Conservation (phyloP, 1,140 invertebrate species). For the Hydropsyche tenuis region DNA sequence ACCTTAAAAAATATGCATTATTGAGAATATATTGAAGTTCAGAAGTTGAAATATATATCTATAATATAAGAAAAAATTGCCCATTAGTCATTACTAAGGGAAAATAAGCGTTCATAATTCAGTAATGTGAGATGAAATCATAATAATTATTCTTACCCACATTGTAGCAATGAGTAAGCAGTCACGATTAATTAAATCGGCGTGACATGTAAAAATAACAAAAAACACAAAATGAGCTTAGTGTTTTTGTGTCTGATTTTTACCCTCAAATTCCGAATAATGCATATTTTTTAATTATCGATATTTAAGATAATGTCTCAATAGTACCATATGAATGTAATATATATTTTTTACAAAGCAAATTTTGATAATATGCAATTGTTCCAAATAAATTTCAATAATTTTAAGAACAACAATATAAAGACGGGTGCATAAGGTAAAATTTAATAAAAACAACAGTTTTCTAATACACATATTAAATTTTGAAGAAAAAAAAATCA, state of each 20-base stretch:
- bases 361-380: no score
- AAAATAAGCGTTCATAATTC: slow-evolving; percentile 48
- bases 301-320: no score
- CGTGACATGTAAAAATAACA: slow-evolving; percentile 50
- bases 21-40: slow-evolving; percentile 38
- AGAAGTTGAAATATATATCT: not conserved
- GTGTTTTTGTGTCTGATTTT: slow-evolving; percentile 43
- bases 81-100: slow-evolving; percentile 49
- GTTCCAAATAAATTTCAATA: no score
- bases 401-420: no score
- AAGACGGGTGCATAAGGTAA: no score
- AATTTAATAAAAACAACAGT: no score
- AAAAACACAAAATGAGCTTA: slow-evolving; percentile 49
- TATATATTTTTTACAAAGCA: no score
- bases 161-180: slow-evolving; percentile 49
- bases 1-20: slow-evolving; percentile 49
- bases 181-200: slow-evolving; percentile 49
- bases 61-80: slow-evolving; percentile 36
- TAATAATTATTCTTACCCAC: slow-evolving; percentile 49
- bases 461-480: no score
- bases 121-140: slow-evolving; percentile 47
- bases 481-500: no score
- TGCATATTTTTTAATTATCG: slow-evolving; percentile 45
- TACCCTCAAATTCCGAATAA: slow-evolving; percentile 42
- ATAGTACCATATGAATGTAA: no score